phyloP scores from a whole-genome alignment of 53 echinoderm and acorn worm species.

The Antedon mediterranea region DNA sequence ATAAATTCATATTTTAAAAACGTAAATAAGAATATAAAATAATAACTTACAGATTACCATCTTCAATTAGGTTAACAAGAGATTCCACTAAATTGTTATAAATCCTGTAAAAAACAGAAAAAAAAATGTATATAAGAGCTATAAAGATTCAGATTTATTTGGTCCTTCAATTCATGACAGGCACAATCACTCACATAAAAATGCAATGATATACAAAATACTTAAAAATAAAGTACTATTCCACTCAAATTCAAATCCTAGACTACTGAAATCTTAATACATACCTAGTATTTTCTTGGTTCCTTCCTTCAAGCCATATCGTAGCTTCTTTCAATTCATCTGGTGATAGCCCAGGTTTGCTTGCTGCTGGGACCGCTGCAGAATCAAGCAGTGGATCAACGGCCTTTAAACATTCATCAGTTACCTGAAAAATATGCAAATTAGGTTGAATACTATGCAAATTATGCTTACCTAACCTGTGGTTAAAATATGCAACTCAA shows the following conservation, averaged over 20 bases:
- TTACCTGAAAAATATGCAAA: background rate
- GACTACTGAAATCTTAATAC: background rate
- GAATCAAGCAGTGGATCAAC: background rate
- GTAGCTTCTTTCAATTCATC: background rate
- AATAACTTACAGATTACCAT: slow-evolving; percentile 53
- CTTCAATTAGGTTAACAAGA: slow-evolving; percentile 41
- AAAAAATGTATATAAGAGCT: too few species aligned
- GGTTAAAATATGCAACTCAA: too few species aligned
- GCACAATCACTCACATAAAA: too few species aligned
- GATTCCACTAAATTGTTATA: slow-evolving; percentile 40
- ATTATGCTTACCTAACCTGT: too few species aligned
- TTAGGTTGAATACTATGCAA: too few species aligned
- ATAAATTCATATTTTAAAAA: too few species aligned
- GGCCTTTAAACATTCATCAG: background rate
- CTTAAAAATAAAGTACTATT: too few species aligned
- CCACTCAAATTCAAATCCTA: too few species aligned
- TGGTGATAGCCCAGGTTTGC: background rate
- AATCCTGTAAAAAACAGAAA: slow-evolving; percentile 38
- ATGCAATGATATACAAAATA: too few species aligned
- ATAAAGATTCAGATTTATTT: too few species aligned
- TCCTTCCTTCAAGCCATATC: background rate
- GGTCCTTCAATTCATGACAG: too few species aligned
- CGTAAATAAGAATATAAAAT: background rate
- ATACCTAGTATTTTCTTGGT: background rate
- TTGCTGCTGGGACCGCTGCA: background rate